Conservation (phyloP, 2,113 vertebrate species). For the Xiphophorus couchianus region DNA sequence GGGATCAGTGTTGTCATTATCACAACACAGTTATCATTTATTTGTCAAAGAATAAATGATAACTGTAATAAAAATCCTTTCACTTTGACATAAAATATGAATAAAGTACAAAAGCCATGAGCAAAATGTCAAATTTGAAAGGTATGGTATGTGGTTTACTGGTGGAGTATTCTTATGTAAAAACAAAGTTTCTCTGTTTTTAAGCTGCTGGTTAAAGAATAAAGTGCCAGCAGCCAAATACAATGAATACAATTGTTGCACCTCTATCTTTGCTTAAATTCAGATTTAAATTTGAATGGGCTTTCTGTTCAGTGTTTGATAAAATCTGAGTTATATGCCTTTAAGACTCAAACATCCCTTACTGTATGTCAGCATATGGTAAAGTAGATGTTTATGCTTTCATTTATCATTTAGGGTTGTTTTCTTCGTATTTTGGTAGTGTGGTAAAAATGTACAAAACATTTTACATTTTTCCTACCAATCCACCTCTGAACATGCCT, state of each 20-base stretch:
- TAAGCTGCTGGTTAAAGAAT: neutral
- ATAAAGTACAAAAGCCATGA: too few relatives aligned
- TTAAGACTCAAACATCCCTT: neutral
- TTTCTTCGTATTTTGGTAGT: neutral
- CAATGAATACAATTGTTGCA: neutral
- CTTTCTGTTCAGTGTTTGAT: neutral
- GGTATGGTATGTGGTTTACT: too few relatives aligned
- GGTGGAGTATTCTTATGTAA: too few relatives aligned
- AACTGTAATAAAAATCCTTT: too few relatives aligned
- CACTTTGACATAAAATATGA: too few relatives aligned
- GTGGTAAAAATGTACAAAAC: neutral
- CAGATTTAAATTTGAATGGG: neutral
- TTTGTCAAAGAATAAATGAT: neutral
- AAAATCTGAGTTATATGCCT: neutral
- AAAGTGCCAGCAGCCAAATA: neutral
- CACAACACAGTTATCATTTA: too few relatives aligned
- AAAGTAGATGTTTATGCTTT: neutral
- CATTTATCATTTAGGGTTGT: neutral
- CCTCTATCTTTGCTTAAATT: neutral
- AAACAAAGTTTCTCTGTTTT: neutral
- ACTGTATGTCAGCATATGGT: neutral
- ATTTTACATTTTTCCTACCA: slow-evolving; percentile 4
- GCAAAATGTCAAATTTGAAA: too few relatives aligned
- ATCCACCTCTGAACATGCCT: slow-evolving; percentile 21
- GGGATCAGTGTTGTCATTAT: neutral